Evolutionary conservation across 2,888 invertebrate species (phyloP), one percentile per base, ranked within the genome.

Genomic region (Synanthedon vespiformis): DNA sequence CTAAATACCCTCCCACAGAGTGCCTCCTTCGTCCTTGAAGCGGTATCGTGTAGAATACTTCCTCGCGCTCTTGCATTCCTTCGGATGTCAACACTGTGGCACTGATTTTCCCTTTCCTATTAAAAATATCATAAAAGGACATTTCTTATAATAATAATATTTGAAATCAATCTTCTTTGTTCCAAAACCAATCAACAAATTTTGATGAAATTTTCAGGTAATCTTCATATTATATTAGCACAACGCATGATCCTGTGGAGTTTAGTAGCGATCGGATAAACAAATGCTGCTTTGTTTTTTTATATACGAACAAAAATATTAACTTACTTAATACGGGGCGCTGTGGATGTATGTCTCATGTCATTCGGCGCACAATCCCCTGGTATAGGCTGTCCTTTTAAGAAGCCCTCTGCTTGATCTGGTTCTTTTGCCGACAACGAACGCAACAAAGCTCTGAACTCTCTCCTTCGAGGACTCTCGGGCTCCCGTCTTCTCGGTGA

Each of bases 361-460:
- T 86, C 87, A 10, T 74, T 73, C 52, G 83, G 86, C 55, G 93
- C 93, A 47, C 93, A 90, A 63, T 93, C 93, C 0, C 91, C 90
- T 0, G 92, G 90, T 57, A 93, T 80, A 0, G 93, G 93, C 59
- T 92, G 91, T 1, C 93, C 93, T 62, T 88, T 89, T 53, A 92
- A 78, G 56, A 93, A 90, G 40, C 91, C 89, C 54, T 91, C 89
- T 3, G 92, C 91, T 63, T 90, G 89, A 65, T 92, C 92, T 70
- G 67, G 89, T 76, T 64, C 90, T 57, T 90, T 90, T 0, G 92
- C 91, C 54, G 92, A 92, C 51, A 92, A 79, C 4, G 92, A 92
- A 51, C 93, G 77, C 49, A 91, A 80, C 48, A 92, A 68, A 6
- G 89, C 90, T 48, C 90, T 80, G 63, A 91, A 89, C 62, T 89